Percentiles rank a stretch among this genome's conserved stretches.
phyloP scores from a whole-genome alignment of 2,797 vertebrate species.

The Sebastes itinus region DNA sequence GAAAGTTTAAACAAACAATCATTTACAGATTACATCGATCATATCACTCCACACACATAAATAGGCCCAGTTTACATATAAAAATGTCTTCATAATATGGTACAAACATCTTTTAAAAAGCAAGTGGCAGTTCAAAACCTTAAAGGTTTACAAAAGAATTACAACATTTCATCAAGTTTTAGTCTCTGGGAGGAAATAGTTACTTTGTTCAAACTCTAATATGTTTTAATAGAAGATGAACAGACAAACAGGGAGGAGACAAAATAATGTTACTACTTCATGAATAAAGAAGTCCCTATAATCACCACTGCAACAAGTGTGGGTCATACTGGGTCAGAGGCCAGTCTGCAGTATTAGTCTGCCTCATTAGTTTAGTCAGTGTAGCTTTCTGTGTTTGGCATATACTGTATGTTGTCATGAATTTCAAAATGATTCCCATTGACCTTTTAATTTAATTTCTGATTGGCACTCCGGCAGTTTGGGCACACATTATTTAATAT shows the following conservation, averaged over 20 bases:
- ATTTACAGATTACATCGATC: slow-evolving; percentile 30
- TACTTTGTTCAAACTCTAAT: slow-evolving; percentile 12
- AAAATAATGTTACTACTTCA: neutral
- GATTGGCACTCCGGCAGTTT: neutral
- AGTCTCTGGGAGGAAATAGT: neutral
- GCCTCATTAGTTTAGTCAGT: neutral
- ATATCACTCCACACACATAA: slow-evolving; percentile 29
- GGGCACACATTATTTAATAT: neutral
- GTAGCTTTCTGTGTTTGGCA: neutral
- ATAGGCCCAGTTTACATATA: slow-evolving; percentile 20
- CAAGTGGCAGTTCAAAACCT: neutral
- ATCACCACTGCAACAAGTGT: neutral
- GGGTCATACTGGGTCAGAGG: neutral
- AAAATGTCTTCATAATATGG: slow-evolving; percentile 2
- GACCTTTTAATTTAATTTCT: neutral
- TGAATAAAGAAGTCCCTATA: neutral
- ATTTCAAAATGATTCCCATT: neutral
- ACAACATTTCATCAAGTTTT: slow-evolving; percentile 2
- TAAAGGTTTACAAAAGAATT: slow-evolving; percentile 14
- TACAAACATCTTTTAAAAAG: slow-evolving; percentile 28
- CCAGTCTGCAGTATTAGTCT: neutral
- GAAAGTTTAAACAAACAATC: slow-evolving; percentile 30
- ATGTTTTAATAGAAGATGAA: slow-evolving; percentile 6
- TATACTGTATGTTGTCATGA: neutral
- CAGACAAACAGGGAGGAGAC: neutral